These are phyloP conservation scores for Dicerorhinus sumatrensis DNA, from an alignment of 2,113 vertebrate genomes.

Conservation along the genomic window DNA sequence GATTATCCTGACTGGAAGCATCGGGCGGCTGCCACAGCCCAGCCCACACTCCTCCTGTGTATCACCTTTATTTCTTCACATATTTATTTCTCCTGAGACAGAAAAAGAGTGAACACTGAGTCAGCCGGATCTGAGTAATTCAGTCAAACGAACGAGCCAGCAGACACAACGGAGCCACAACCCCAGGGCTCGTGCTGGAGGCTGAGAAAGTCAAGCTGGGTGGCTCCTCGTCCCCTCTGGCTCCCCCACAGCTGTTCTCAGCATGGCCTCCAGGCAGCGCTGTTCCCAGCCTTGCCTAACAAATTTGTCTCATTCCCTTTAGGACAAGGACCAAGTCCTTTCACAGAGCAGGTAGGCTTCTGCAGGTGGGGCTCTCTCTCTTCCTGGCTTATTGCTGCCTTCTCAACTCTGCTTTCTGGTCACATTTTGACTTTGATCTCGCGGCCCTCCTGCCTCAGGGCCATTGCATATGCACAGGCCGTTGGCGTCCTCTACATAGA, in stretches of 20 bases:
- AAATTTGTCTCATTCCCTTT: not conserved
- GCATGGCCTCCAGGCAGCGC: not conserved
- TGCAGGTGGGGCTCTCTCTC: not conserved
- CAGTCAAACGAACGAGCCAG: not conserved
- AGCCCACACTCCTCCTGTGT: not conserved
- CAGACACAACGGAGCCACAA: not conserved
- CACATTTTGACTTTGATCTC: not conserved
- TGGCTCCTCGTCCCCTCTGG: too few relatives aligned
- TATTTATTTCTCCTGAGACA: not conserved
- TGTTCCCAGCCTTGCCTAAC: not conserved
- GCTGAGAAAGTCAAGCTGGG: too few relatives aligned
- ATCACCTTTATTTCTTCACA: not conserved
- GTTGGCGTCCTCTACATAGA: not conserved
- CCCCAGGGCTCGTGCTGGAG: not conserved
- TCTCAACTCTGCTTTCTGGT: not conserved
- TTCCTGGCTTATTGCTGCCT: not conserved
- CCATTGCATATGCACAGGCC: not conserved
- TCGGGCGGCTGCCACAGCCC: not conserved
- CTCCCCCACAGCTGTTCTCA: not conserved
- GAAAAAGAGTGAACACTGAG: not conserved
- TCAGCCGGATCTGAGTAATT: not conserved
- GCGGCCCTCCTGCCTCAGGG: not conserved
- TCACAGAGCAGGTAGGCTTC: not conserved
- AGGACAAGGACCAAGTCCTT: not conserved
- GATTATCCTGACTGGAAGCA: not conserved